Evolutionary conservation across 37 sponge, comb jelly and placozoan genomes (phyloP).

Genomic region (Spongia lamella): DNA sequence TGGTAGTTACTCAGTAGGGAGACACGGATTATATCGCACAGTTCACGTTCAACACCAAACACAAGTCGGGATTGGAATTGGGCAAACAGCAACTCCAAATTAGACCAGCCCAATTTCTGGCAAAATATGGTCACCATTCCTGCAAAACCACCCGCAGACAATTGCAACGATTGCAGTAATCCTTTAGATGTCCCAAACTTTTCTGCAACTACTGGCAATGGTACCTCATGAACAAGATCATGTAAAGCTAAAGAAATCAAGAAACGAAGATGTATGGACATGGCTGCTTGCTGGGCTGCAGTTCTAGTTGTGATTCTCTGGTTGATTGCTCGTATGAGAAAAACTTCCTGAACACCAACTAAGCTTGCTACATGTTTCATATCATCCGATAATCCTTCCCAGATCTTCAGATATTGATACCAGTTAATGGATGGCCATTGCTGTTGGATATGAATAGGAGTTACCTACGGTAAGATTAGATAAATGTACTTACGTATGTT

Average conservation of each 20-base stretch:
- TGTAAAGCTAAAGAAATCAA: conserved; percentile 88
- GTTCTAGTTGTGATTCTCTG: conserved; percentile 61
- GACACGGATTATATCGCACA: conserved; percentile 88
- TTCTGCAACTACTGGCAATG: conserved; percentile 66
- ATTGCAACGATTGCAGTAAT: conserved; percentile 91
- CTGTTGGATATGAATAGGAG: conserved; percentile 84
- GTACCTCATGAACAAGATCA: conserved; percentile 88
- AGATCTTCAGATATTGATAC: conserved; percentile 80
- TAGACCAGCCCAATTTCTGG: conserved; percentile 81
- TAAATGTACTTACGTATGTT: background rate
- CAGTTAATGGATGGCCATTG: conserved; percentile 93
- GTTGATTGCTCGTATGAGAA: conserved; percentile 72
- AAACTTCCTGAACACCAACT: conserved; percentile 89
- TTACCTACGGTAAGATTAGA: conserved; percentile 62
- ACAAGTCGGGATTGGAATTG: conserved; percentile 92
- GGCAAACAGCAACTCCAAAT: conserved; percentile 87
- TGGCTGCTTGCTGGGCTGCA: conserved; percentile 32
- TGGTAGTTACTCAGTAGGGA: conserved; percentile 84
- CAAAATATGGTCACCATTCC: conserved; percentile 98
- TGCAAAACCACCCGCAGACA: conserved; percentile 90
- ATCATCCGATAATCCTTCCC: conserved; percentile 75
- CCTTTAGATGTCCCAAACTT: conserved; percentile 86
- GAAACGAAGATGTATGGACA: conserved; percentile 83
- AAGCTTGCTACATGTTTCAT: conserved; percentile 84
- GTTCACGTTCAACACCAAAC: conserved; percentile 93